Conservation (phyloP, 2,888 invertebrate genomes). For the Ophion ventricosus region DNA sequence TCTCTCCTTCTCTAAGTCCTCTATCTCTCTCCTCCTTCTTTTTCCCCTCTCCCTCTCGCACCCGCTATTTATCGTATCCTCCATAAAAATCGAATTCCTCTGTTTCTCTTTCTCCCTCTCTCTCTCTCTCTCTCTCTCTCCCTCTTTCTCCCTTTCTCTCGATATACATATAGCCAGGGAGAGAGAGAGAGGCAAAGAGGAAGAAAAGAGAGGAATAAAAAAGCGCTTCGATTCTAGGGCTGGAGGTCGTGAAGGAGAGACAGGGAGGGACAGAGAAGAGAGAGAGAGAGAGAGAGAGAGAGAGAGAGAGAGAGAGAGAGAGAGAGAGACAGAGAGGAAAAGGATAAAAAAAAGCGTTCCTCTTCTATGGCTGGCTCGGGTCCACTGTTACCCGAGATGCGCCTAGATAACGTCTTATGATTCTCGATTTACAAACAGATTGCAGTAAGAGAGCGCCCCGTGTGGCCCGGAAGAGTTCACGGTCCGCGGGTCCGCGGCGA, state of each 20-base stretch:
- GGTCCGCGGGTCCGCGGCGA: constrained; percentile 47
- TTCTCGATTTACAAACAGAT: constrained; percentile 67
- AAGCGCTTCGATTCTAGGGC: neutral
- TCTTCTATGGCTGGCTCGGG: constrained; percentile 54
- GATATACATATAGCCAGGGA: neutral
- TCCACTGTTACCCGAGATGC: constrained; percentile 58
- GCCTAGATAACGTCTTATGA: constrained; percentile 64
- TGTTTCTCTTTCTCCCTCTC: neutral
- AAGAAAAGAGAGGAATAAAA: neutral
- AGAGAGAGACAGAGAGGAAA: constrained; percentile 14
- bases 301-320: constrained; percentile 36
- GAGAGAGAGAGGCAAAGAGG: neutral
- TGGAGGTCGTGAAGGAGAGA: neutral
- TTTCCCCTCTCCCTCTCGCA: neutral
- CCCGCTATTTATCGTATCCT: neutral
- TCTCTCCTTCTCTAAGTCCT: too few relatives aligned
- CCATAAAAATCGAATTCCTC: neutral
- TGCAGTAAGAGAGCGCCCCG: constrained; percentile 54
- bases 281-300: neutral
- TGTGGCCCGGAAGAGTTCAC: constrained; percentile 26
- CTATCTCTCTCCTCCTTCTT: neutral
- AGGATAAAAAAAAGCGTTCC: constrained; percentile 34
- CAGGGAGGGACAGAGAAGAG: constrained; percentile 44
- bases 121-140: neutral
- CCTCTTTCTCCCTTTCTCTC: neutral